phyloP scores from a whole-genome alignment of 2,797 vertebrate species.

The Sebastes variabilis region DNA sequence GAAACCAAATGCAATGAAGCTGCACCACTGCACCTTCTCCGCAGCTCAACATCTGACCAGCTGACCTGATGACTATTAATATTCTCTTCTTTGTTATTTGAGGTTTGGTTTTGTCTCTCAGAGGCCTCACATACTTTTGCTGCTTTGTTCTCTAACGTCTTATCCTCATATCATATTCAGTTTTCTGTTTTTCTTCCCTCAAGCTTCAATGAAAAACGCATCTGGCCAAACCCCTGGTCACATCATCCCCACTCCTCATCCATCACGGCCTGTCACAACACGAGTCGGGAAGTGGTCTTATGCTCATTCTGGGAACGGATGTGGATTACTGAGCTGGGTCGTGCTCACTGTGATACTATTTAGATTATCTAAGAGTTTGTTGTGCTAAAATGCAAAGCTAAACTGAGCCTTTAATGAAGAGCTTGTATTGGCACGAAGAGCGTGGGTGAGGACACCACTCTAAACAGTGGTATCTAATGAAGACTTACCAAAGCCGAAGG shows the following conservation, averaged over 20 bases:
- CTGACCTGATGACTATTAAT: background rate
- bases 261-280: slow-evolving; percentile 57
- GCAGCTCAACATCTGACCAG: slow-evolving; percentile 9
- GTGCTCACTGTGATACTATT: slow-evolving; percentile 22
- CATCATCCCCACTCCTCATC: slow-evolving; percentile 56
- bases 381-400: slow-evolving; percentile 4
- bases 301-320: slow-evolving; percentile 53
- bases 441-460: background rate
- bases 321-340: slow-evolving; percentile 50
- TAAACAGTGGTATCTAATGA: background rate
- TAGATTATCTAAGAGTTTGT: slow-evolving; percentile 19
- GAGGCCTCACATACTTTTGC: background rate
- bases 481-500: slow-evolving; percentile 96
- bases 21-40: background rate
- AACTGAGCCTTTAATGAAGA: slow-evolving; percentile 13
- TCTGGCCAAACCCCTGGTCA: slow-evolving; percentile 33
- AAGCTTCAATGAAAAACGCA: slow-evolving; percentile 42
- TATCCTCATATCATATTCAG: slow-evolving; percentile 23
- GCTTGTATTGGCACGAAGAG: slow-evolving; percentile 15
- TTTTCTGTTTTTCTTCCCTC: slow-evolving; percentile 34
- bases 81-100: background rate
- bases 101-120: slow-evolving; percentile 11
- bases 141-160: slow-evolving; percentile 10
- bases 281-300: slow-evolving; percentile 38
- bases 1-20: background rate